Evolutionary conservation across 2,888 invertebrate genomes (phyloP).

Genomic region (Melanostoma mellinum): DNA sequence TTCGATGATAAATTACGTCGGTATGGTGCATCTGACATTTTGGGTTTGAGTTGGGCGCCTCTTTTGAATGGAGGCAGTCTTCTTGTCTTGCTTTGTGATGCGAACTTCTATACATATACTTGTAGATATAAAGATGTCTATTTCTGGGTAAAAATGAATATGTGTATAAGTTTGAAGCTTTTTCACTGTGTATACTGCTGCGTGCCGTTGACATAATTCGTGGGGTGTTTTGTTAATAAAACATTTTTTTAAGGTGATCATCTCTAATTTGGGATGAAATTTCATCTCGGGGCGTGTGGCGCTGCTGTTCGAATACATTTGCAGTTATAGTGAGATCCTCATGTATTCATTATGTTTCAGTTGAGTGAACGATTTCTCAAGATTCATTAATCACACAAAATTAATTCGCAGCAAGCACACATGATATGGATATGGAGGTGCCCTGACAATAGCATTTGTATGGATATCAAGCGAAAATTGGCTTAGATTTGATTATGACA

Average conservation of each 20-base stretch:
- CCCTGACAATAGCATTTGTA: slow-evolving; percentile 10
- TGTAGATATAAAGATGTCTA: not conserved
- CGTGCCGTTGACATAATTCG: slow-evolving; percentile 69
- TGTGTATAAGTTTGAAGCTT: not conserved
- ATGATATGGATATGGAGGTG: not conserved
- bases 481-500: slow-evolving; percentile 56
- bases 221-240: slow-evolving; percentile 44
- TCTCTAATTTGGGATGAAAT: slow-evolving; percentile 68
- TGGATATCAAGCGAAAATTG: slow-evolving; percentile 39
- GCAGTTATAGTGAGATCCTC: slow-evolving; percentile 39
- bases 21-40: slow-evolving; percentile 67
- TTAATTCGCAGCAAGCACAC: slow-evolving; percentile 47
- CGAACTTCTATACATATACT: not conserved
- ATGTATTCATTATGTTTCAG: slow-evolving; percentile 65
- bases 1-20: slow-evolving; percentile 68
- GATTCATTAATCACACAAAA: slow-evolving; percentile 68
- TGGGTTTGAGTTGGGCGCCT: slow-evolving; percentile 36
- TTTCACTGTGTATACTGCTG: slow-evolving; percentile 42
- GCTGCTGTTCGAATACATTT: slow-evolving; percentile 33
- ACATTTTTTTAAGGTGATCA: slow-evolving; percentile 49
- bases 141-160: not conserved
- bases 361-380: slow-evolving; percentile 65
- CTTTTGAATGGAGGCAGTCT: slow-evolving; percentile 2
- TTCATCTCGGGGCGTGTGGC: slow-evolving; percentile 28
- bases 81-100: slow-evolving; percentile 10